Evolutionary conservation across 1,140 invertebrate genomes (phyloP).

Genomic region (Bombus balteatus): DNA sequence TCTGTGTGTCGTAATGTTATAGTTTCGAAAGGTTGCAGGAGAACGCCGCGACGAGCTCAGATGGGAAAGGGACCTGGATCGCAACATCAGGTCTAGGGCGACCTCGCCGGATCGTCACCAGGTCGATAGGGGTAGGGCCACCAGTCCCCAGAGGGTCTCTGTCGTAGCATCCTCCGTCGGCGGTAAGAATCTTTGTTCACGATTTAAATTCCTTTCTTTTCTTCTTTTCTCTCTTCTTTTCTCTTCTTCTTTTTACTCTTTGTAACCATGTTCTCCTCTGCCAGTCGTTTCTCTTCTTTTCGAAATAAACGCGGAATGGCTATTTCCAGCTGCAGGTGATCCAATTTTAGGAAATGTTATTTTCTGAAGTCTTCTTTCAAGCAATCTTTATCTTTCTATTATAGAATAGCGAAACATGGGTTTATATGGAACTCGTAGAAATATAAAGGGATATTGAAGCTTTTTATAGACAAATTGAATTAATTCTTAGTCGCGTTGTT

Average conservation of each 20-base stretch:
- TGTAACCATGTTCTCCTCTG: background rate
- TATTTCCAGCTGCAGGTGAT: background rate
- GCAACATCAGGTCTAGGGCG: conserved; percentile 81
- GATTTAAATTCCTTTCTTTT: background rate
- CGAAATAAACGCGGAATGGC: conserved; percentile 44
- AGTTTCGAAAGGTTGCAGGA: conserved; percentile 84
- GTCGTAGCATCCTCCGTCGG: conserved; percentile 9
- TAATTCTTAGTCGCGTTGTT: too few species aligned
- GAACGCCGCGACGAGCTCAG: conserved; percentile 81
- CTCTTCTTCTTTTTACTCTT: background rate
- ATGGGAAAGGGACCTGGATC: conserved; percentile 82
- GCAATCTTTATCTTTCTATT: background rate
- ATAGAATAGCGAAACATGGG: too few species aligned
- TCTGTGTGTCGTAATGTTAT: conserved; percentile 80
- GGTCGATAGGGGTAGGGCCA: conserved; percentile 70
- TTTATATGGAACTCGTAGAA: too few species aligned
- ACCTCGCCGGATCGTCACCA: conserved; percentile 78
- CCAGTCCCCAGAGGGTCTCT: conserved; percentile 76
- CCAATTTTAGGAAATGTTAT: background rate
- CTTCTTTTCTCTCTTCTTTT: too few species aligned
- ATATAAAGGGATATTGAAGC: too few species aligned
- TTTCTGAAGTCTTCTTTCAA: background rate
- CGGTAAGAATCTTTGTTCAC: conserved; percentile 14
- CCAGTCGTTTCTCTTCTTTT: background rate
- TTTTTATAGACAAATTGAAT: too few species aligned